phyloP scores from a whole-genome alignment of 2,113 vertebrate species.

The Pteruthius melanotis region DNA sequence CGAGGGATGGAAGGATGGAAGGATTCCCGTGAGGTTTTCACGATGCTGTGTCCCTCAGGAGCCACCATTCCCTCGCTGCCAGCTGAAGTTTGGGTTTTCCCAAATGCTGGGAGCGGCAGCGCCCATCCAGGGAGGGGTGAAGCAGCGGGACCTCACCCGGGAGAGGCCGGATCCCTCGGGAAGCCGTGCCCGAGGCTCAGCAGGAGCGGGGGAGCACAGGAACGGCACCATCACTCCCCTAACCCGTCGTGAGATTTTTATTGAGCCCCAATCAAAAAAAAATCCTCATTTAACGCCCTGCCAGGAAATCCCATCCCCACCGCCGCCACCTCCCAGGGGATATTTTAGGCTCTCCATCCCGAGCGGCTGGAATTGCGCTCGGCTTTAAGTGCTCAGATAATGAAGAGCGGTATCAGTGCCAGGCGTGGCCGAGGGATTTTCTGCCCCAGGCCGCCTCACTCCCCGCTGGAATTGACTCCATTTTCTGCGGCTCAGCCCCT shows the following conservation, averaged over 20 bases:
- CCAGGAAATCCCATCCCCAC: not conserved
- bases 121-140: rapidly evolving
- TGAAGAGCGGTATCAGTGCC: constrained; percentile 63
- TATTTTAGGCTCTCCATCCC: not conserved
- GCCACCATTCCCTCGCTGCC: not conserved
- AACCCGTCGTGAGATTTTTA: rapidly evolving
- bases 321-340: not conserved
- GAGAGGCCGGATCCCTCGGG: not conserved
- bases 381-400: constrained; percentile 34
- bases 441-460: constrained; percentile 73
- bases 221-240: rapidly evolving
- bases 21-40: rapidly evolving
- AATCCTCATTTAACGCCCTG: not conserved
- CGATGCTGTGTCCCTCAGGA: not conserved
- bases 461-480: constrained; percentile 82
- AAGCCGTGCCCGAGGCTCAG: not conserved
- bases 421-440: constrained; percentile 74
- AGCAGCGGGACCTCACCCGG: rapidly evolving
- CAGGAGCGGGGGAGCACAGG: not conserved
- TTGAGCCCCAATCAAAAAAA: not conserved
- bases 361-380: not conserved
- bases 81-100: rapidly evolving
- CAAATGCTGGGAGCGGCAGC: not conserved
- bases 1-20: not conserved
- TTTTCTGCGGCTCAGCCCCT: constrained; percentile 74